Evolutionary conservation across 2,888 invertebrate genomes (phyloP).

Genomic region (Ephialtes manifestator): DNA sequence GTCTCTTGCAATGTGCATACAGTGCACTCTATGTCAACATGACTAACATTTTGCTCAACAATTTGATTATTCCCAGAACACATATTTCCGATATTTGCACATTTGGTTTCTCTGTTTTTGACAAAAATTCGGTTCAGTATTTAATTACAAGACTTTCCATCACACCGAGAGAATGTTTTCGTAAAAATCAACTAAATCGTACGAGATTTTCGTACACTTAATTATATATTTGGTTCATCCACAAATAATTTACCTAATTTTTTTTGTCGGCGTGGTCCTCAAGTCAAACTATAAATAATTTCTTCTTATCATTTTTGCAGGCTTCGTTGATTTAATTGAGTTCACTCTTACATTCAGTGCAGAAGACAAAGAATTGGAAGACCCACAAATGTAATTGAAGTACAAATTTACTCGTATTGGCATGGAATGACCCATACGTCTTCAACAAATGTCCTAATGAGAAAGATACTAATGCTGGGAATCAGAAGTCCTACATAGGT

Average conservation of each 20-base stretch:
- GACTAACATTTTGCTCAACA: neutral
- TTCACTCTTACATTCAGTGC: neutral
- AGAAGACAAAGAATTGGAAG: neutral
- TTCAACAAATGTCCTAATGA: neutral
- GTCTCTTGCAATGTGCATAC: neutral
- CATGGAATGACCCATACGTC: neutral
- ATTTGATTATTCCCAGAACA: neutral
- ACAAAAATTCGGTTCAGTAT: neutral
- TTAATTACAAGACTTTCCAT: neutral
- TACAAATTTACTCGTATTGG: neutral
- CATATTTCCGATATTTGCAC: too few species aligned
- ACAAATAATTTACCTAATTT: too few species aligned
- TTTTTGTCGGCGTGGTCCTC: too few species aligned
- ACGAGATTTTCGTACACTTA: too few species aligned
- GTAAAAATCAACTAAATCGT: too few species aligned
- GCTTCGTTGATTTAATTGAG: too few species aligned
- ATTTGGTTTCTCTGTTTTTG: too few species aligned
- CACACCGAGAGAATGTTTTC: too few species aligned
- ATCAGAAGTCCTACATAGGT: neutral
- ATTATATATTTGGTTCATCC: too few species aligned
- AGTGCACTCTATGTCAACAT: neutral
- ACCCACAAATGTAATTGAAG: neutral
- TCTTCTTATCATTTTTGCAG: too few species aligned
- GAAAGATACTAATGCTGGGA: neutral
- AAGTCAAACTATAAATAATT: too few species aligned